Conservation (phyloP, 2,888 invertebrate genomes). For the Zygaena filipendulae region DNA sequence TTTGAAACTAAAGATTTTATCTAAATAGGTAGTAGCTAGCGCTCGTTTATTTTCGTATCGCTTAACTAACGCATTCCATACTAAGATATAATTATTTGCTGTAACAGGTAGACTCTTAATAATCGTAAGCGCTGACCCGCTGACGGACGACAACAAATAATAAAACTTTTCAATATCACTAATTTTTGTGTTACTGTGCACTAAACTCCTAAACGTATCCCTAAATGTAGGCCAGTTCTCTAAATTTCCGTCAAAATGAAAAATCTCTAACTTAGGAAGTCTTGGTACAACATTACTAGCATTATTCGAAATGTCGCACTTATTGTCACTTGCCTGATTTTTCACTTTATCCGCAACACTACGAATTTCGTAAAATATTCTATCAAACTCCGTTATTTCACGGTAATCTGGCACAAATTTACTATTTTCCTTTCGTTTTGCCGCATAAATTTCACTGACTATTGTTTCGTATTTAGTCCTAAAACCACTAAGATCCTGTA, state of each 20-base stretch:
- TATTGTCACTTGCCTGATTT: too few species aligned
- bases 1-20: conserved; percentile 1
- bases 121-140: conserved; percentile 1
- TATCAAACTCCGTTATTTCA: too few species aligned
- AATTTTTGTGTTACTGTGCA: not conserved
- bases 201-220: conserved; percentile 1
- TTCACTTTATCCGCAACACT: too few species aligned
- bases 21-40: not conserved
- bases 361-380: too few species aligned
- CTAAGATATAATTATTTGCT: conserved; percentile 3
- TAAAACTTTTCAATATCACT: conserved; percentile 2
- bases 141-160: conserved; percentile 3
- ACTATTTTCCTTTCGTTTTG: too few species aligned
- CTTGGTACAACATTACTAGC: not conserved
- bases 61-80: not conserved
- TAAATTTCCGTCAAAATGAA: conserved; percentile 2
- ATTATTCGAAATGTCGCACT: too few species aligned
- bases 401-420: too few species aligned
- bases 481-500: too few species aligned
- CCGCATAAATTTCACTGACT: too few species aligned
- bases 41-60: conserved; percentile 2
- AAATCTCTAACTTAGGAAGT: conserved; percentile 2
- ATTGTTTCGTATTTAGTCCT: too few species aligned
- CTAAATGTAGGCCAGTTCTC: conserved; percentile 3
- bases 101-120: too few species aligned